Conservation (phyloP, 2,113 vertebrate species). For the Varanus salvator region DNA sequence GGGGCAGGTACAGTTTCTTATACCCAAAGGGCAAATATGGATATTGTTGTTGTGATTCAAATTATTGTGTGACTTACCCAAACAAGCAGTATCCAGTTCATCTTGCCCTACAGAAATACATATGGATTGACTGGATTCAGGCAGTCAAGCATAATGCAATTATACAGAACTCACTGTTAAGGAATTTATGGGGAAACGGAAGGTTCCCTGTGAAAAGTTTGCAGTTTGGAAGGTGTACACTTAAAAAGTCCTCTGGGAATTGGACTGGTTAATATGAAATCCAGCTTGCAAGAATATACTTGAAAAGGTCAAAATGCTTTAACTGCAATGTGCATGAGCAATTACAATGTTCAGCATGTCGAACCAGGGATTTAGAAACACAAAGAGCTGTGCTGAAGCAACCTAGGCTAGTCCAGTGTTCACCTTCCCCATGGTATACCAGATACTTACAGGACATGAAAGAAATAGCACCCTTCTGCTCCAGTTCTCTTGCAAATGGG, state of each 20-base stretch:
- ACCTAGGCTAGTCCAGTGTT: too few relatives aligned
- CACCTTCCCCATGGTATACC: too few relatives aligned
- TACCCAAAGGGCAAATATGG: not conserved
- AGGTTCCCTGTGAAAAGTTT: not conserved
- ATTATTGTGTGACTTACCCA: not conserved
- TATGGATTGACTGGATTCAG: constrained; percentile 4
- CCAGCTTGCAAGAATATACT: constrained; percentile 4
- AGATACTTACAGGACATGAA: too few relatives aligned
- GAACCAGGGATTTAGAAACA: not conserved
- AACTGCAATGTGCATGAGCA: constrained; percentile 8
- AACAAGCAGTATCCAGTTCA: not conserved
- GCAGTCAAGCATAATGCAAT: not conserved
- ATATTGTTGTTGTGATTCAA: not conserved
- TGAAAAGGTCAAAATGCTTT: constrained; percentile 16
- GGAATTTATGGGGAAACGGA: constrained; percentile 13
- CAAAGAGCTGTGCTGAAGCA: too few relatives aligned
- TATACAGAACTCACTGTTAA: constrained; percentile 19
- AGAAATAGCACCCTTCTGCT: too few relatives aligned
- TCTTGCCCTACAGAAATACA: not conserved
- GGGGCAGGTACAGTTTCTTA: not conserved
- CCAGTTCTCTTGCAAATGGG: too few relatives aligned
- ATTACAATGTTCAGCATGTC: not conserved
- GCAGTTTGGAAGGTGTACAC: not conserved
- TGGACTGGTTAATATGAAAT: constrained; percentile 11
- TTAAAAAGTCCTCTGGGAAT: not conserved